Evolutionary conservation across 2,888 invertebrate genomes (phyloP), one percentile per base, ranked within the genome.

Genomic region (Sinhomidia bicolor): DNA sequence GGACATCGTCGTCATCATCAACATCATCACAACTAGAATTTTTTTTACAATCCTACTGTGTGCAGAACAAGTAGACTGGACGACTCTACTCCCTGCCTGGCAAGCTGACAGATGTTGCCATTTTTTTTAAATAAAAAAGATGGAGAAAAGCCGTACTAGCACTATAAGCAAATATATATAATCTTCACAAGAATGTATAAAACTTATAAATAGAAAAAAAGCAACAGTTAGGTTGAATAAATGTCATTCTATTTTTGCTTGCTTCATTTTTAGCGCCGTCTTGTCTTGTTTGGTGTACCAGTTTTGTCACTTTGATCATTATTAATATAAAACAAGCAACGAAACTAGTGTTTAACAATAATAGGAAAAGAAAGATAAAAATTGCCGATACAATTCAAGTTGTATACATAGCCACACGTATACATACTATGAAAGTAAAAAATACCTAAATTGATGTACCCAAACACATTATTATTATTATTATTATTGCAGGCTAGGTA

Each of bases 161-260:
- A n/a, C 14, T 74, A 29, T 1, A 32, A 14, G 32, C n/a, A n/a
- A n/a, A n/a, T n/a, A n/a, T n/a, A n/a, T n/a, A n/a, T n/a, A n/a
- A n/a, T 78, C 3, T 0, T 78, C 51, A 54, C n/a, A 54, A 47
- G 26, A 51, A 54, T 20, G 29, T 51, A 20, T 76, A n/a, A n/a
- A n/a, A n/a, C n/a, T n/a, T n/a, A 78, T 29, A 78, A 78, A 78
- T 78, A 78, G 78, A 57, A 54, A n/a, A n/a, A n/a, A 54, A 57
- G 36, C 54, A 57, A 78, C 78, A 57, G 78, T 78, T 78, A 78
- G 14, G 29, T 32, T n/a, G n/a, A 29, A 32, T 76, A 17, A 78
- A 1, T 78, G 54, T 78, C 78, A 78, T 57, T 78, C 54, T 78
- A 54, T 78, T 78, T 78, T 54, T 78, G 78, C n/a, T 26, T 17